phyloP scores from a whole-genome alignment of 1,140 invertebrate genomes.

The Megathymus violae region DNA sequence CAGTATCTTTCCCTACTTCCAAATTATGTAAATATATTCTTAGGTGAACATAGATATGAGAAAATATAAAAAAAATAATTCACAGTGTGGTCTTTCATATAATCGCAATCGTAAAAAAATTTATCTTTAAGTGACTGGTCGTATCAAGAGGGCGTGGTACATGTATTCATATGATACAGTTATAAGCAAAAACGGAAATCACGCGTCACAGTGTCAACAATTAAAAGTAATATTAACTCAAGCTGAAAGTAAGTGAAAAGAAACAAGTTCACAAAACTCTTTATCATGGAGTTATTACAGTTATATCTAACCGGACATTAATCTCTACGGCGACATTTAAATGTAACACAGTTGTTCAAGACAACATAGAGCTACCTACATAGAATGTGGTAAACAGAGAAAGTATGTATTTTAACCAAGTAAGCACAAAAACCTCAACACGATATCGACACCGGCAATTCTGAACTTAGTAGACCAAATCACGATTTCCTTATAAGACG shows the following conservation, averaged over 20 bases:
- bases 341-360: constrained; percentile 33
- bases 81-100: neutral
- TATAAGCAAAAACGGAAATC: neutral
- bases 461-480: constrained; percentile 65
- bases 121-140: constrained; percentile 19
- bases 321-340: constrained; percentile 5
- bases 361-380: constrained; percentile 1
- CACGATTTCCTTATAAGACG: constrained; percentile 50
- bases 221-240: no score
- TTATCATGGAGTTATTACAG: constrained; percentile 5
- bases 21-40: no score
- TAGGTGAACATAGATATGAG: no score
- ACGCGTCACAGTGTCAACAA: no score
- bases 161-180: neutral
- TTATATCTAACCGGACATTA: constrained; percentile 2
- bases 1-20: no score
- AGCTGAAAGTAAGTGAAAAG: neutral
- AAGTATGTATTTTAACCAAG: no score
- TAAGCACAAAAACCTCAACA: constrained; percentile 42
- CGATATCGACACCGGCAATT: constrained; percentile 53
- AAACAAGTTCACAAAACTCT: neutral
- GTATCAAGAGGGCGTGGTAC: constrained; percentile 22
- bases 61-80: neutral
- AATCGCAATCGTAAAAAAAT: constrained; percentile 14
- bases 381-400: constrained; percentile 49